Percentiles rank a stretch among this genome's conserved stretches.
These are phyloP conservation scores for Mungos mungo DNA, from an alignment of 2,113 vertebrate species.

Conservation along the genomic window DNA sequence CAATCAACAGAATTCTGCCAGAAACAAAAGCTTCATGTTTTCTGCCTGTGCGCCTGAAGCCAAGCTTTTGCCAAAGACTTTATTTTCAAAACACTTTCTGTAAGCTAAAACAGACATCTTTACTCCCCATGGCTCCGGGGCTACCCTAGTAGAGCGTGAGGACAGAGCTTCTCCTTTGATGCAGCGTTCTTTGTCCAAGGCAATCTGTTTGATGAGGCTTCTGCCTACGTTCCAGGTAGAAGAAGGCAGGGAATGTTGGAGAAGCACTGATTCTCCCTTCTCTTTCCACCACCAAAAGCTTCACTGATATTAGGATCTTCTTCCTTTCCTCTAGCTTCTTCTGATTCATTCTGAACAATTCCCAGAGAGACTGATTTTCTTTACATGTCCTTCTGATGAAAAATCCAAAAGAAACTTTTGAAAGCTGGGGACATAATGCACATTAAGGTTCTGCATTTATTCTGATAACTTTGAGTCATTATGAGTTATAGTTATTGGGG, in stretches of 20 bases:
- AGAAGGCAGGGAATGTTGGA: background rate
- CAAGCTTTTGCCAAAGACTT: background rate
- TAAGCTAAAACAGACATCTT: background rate
- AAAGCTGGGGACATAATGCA: background rate
- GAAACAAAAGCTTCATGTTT: background rate
- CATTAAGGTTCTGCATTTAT: background rate
- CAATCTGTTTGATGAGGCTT: background rate
- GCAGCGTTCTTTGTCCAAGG: background rate
- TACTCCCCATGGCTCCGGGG: background rate
- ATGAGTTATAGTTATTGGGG: background rate
- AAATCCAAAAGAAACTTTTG: background rate
- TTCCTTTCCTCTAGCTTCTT: background rate
- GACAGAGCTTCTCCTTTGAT: background rate
- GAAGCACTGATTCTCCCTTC: background rate
- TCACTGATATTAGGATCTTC: background rate
- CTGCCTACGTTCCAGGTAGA: background rate
- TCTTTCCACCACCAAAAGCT: background rate
- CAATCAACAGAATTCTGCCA: background rate
- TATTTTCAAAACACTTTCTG: background rate
- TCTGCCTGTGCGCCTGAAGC: background rate
- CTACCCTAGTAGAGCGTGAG: background rate
- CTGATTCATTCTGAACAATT: background rate
- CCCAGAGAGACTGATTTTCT: background rate
- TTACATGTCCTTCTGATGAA: background rate
- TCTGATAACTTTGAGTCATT: background rate